These are phyloP conservation scores for Nephrotoma appendiculata DNA, from an alignment of 2,888 invertebrate species.

Conservation along the genomic window DNA sequence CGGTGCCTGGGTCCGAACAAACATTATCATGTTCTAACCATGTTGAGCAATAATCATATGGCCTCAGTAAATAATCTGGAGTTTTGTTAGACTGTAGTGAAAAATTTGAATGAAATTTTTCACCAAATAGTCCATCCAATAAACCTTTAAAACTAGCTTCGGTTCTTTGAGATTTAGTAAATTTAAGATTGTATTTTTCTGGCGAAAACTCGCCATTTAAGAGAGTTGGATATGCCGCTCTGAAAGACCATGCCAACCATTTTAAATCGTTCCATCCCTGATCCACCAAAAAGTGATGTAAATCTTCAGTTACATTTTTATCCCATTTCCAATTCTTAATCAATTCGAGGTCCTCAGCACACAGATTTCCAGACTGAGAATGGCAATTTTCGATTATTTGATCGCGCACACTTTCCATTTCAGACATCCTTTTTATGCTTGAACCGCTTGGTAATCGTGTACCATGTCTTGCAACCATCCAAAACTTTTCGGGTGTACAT, in stretches of 20 bases:
- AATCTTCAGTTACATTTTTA: constrained; percentile 39
- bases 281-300: constrained; percentile 46
- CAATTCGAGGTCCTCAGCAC: constrained; percentile 48
- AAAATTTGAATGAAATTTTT: constrained; percentile 20
- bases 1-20: constrained; percentile 32
- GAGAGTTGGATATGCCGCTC: constrained; percentile 46
- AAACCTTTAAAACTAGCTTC: constrained; percentile 46
- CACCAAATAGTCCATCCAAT: constrained; percentile 39
- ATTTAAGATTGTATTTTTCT: constrained; percentile 45
- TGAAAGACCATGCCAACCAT: constrained; percentile 51
- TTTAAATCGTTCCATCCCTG: constrained; percentile 50
- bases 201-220: constrained; percentile 37
- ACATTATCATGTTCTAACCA: constrained; percentile 40
- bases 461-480: constrained; percentile 57
- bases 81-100: constrained; percentile 16
- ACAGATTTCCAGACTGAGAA: constrained; percentile 42
- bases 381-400: constrained; percentile 52
- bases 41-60: constrained; percentile 45
- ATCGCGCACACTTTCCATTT: constrained; percentile 34
- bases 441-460: constrained; percentile 45
- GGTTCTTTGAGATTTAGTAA: constrained; percentile 44
- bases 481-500: constrained; percentile 55
- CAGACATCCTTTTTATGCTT: constrained; percentile 39
- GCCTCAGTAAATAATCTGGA: constrained; percentile 33
- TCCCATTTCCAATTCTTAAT: constrained; percentile 55